These are phyloP conservation scores for Drosophila navojoa DNA, from an alignment of 1,140 invertebrate species.

Conservation along the genomic window DNA sequence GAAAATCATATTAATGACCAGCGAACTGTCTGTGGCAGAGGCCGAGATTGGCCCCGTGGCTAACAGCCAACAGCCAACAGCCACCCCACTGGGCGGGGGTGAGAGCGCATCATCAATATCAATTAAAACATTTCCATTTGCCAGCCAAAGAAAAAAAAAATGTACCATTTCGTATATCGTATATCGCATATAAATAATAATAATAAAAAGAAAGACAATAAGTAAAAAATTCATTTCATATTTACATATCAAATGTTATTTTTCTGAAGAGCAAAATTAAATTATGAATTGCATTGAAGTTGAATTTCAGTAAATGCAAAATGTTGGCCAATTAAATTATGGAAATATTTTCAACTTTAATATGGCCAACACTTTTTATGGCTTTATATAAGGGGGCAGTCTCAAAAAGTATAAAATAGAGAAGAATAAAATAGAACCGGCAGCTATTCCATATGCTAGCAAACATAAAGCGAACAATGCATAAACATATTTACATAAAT, in stretches of 20 bases:
- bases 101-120: conserved; percentile 65
- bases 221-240: conserved; percentile 13
- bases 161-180: neutral
- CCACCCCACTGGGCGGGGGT: too few relatives aligned
- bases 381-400: neutral
- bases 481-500: conserved; percentile 73
- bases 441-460: conserved; percentile 46
- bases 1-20: conserved; percentile 60
- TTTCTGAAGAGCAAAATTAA: neutral
- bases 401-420: conserved; percentile 3
- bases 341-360: neutral
- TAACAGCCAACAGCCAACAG: too few relatives aligned
- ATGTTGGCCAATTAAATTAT: neutral
- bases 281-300: neutral
- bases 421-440: conserved; percentile 20
- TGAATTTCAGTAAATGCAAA: neutral
- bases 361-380: neutral
- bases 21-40: conserved; percentile 14
- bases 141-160: conserved; percentile 62
- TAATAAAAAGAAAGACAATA: conserved; percentile 20
- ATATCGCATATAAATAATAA: conserved; percentile 38
- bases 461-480: conserved; percentile 56
- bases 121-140: conserved; percentile 65
- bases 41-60: neutral
- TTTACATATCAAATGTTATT: conserved; percentile 19